Base-by-base conservation (phyloP, 2,113 vertebrate species). In the Cichladusa arquata region DNA sequence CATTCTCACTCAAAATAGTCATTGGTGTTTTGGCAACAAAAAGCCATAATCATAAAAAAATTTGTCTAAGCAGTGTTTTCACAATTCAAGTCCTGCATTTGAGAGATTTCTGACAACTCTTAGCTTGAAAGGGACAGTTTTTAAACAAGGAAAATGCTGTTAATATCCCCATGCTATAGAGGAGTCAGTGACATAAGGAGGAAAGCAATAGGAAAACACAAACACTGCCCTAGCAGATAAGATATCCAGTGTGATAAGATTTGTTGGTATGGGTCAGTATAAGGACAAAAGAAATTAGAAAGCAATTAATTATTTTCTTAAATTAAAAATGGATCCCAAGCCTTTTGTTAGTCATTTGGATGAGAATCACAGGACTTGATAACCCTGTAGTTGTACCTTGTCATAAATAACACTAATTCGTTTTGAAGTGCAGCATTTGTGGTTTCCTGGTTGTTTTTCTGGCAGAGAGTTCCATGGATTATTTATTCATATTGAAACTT, bases 21-120 rank as follows among this genome's bases (percentile, higher is more conserved):
- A 12, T 36, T 93, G 90, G 60, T 5, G 31, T 89, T 88, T 85
- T 87, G 70, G 91, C 91, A 95, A 74, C 69, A 76, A 56, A 85
- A 95, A 76, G 58, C 86, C 94, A 48, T 94, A 76, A 92, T 91
- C 77, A 82, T 73, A 73, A 62, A 84, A 53, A 53, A 70, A 40
- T 12, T 31, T 5, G 1, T 84, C 16, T 44, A 71, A 94, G 40
- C 50, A 83, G 64, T 19, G 2, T 44, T 92, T 95, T 92, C 76
- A 71, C 72, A 92, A 33, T 64, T 79, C 7, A 73, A 93, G 36
- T 69, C 76, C 36, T 78, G 34, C 47, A 25, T 74, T 74, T 24
- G 65, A 57, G 34, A 67, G 58, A 64, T 90, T 95, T 93, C 40
- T 74, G 74, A 62, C 17, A 33, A 22, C 31, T 83, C 40, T 28